phyloP scores from a whole-genome alignment of 2,888 invertebrate genomes.

The Pheosia gnoma region DNA sequence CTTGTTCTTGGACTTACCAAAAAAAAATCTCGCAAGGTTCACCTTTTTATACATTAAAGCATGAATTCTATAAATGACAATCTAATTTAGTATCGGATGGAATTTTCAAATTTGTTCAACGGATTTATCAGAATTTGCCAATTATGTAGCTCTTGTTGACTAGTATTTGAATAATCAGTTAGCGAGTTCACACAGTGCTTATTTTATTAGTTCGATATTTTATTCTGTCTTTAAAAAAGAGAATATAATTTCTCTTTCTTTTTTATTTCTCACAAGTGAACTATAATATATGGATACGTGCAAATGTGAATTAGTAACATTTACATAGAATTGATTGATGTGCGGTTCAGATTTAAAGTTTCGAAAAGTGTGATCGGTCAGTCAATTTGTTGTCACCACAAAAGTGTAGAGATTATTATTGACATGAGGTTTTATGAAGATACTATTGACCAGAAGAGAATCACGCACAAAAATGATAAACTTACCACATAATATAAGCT shows the following conservation, averaged over 20 bases:
- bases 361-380: background rate
- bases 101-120: background rate
- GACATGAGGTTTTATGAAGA: too few relatives aligned
- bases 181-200: background rate
- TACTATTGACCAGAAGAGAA: too few relatives aligned
- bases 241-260: too few relatives aligned
- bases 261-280: too few relatives aligned
- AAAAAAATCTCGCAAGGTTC: too few relatives aligned
- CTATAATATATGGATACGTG: too few relatives aligned
- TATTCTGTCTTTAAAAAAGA: background rate
- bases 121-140: conserved; percentile 13
- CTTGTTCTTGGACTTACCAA: too few relatives aligned
- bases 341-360: background rate
- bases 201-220: conserved; percentile 14
- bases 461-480: too few relatives aligned
- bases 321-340: conserved; percentile 1
- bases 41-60: too few relatives aligned
- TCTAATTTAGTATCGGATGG: too few relatives aligned
- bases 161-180: conserved; percentile 13
- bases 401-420: background rate
- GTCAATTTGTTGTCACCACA: conserved; percentile 1
- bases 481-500: too few relatives aligned
- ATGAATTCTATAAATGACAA: too few relatives aligned
- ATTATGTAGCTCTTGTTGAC: conserved; percentile 15
- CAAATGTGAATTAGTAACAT: background rate